A percentile compares a stretch with the other conserved stretches of the same genome.
Conservation (phyloP, 2,113 vertebrate species). For the Dendrocopos noguchii region DNA sequence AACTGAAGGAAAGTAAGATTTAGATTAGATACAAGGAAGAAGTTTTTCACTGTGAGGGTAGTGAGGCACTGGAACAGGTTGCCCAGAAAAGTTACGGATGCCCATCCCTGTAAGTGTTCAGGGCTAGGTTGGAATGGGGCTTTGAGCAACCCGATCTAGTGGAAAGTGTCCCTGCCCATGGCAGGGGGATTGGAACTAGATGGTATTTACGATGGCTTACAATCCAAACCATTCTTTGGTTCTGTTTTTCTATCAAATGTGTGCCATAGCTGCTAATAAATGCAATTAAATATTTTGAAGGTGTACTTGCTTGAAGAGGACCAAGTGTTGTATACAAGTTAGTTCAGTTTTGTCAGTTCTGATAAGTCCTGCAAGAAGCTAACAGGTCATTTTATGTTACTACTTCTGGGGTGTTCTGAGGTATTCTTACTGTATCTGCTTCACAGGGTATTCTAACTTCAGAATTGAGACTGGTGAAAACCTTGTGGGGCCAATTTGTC, state of each 20-base stretch:
- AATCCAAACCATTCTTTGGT: no score
- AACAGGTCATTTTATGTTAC: not conserved
- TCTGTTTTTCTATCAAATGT: not conserved
- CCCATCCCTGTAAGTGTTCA: not conserved
- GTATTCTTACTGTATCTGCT: not conserved
- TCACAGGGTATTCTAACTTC: slow-evolving; percentile 7
- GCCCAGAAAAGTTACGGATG: no score
- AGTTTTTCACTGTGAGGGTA: no score
- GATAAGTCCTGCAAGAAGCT: not conserved
- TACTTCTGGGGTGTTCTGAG: not conserved
- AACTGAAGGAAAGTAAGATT: no score
- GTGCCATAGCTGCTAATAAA: not conserved
- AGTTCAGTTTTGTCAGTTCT: not conserved
- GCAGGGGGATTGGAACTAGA: not conserved
- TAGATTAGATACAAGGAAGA: no score
- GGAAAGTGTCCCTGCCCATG: not conserved
- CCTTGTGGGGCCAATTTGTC: not conserved
- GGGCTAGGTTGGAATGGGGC: not conserved
- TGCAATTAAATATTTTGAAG: not conserved
- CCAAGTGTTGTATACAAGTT: not conserved
- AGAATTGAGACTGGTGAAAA: not conserved
- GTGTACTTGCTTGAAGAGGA: not conserved
- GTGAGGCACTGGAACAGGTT: no score
- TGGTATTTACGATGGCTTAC: not conserved
- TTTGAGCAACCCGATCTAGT: not conserved